Evolutionary conservation across 2,797 vertebrate species (phyloP).

Genomic region (Potorous gilbertii): DNA sequence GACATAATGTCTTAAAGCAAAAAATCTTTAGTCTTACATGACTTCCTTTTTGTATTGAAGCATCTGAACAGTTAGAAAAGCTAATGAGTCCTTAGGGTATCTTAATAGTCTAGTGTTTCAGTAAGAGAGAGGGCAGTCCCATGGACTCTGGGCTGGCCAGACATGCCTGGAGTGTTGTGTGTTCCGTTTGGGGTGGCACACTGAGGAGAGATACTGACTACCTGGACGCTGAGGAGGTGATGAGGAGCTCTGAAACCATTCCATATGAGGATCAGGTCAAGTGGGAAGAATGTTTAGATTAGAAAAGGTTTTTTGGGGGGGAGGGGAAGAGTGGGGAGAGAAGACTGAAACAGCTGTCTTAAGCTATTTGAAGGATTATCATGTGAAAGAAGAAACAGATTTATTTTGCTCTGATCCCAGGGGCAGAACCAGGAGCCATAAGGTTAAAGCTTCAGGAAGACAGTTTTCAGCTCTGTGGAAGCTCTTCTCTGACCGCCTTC

Average conservation of each 20-base stretch:
- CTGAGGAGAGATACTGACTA: not conserved
- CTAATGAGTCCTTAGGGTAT: not conserved
- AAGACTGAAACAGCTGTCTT: not conserved
- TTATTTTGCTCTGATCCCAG: not conserved
- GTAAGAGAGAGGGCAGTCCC: not conserved
- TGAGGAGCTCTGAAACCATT: not conserved
- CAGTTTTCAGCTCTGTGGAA: not conserved
- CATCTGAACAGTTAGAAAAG: not conserved
- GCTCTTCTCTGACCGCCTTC: not conserved
- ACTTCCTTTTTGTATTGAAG: not conserved
- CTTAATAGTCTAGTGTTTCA: not conserved
- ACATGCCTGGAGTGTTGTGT: not conserved
- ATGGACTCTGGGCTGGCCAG: rapidly evolving
- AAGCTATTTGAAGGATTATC: not conserved
- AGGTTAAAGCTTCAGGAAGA: not conserved
- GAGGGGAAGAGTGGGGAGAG: not conserved
- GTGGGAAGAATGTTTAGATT: not conserved
- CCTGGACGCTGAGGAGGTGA: not conserved
- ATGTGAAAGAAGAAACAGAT: not conserved
- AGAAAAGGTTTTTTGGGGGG: not conserved
- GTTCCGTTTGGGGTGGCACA: not conserved
- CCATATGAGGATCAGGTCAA: not conserved
- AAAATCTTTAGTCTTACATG: not conserved
- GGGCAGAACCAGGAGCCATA: not conserved
- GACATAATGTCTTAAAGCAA: not conserved